Percentiles rank a stretch among this genome's conserved stretches.
These are phyloP conservation scores for Rhinatrema bivittatum DNA, from an alignment of 2,797 vertebrate species.

Conservation along the genomic window DNA sequence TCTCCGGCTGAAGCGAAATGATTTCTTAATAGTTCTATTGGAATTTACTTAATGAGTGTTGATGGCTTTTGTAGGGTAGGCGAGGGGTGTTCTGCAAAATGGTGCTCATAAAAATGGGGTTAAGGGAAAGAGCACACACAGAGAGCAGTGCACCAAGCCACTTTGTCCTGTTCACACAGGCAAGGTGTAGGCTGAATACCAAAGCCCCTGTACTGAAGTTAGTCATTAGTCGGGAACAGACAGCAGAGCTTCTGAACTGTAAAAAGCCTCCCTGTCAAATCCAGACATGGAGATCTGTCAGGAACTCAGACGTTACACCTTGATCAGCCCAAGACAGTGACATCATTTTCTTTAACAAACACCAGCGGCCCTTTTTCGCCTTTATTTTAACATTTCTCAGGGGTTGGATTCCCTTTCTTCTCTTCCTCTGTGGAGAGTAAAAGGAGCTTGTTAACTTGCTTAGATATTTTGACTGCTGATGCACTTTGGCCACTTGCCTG, in stretches of 20 bases:
- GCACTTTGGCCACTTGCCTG: constrained; percentile 93
- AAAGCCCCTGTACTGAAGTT: constrained; percentile 46
- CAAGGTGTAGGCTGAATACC: constrained; percentile 65
- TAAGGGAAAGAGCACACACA: no score
- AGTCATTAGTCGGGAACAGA: constrained; percentile 70
- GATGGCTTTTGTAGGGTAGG: constrained; percentile 81
- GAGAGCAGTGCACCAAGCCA: no score
- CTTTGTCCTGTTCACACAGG: constrained; percentile 52
- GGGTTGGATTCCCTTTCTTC: constrained; percentile 80
- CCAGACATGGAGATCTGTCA: constrained; percentile 49
- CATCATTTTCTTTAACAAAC: constrained; percentile 80
- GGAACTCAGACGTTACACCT: constrained; percentile 62
- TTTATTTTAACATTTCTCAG: constrained; percentile 74
- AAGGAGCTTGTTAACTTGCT: constrained; percentile 95
- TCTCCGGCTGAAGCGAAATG: constrained; percentile 71
- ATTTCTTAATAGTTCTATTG: constrained; percentile 88
- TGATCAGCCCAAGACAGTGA: constrained; percentile 72
- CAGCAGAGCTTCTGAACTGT: constrained; percentile 41
- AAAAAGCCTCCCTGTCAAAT: constrained; percentile 46
- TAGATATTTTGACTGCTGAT: constrained; percentile 91
- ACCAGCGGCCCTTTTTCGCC: constrained; percentile 61
- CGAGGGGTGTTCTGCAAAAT: constrained; percentile 51
- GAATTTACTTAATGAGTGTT: constrained; percentile 97
- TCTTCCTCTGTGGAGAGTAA: constrained; percentile 73
- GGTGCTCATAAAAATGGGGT: constrained; percentile 46